Evolutionary conservation across 2,797 vertebrate genomes (phyloP).

Genomic region (Coilia nasus): DNA sequence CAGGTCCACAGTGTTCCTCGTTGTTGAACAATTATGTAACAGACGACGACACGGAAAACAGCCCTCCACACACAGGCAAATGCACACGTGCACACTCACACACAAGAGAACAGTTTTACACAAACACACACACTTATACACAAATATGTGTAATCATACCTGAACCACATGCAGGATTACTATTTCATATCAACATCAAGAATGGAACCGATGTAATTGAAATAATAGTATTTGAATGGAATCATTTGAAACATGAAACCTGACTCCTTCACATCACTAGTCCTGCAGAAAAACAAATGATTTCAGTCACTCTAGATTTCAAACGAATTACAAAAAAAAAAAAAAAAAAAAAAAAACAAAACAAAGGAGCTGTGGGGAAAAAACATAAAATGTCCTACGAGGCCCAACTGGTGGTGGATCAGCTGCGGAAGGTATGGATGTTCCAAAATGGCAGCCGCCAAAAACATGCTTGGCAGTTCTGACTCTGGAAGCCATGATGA

Average conservation of each 20-base stretch:
- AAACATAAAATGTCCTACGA: not conserved
- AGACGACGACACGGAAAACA: slow-evolving; percentile 36
- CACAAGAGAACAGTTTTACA: not conserved
- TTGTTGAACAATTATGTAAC: slow-evolving; percentile 41
- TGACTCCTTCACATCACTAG: not conserved
- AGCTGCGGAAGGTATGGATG: slow-evolving; percentile 17
- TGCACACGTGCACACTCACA: slow-evolving; percentile 20
- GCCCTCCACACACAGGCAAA: not conserved
- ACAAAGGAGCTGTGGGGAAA: not conserved
- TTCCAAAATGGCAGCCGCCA: slow-evolving; percentile 24
- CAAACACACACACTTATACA: not conserved
- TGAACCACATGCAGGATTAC: not conserved
- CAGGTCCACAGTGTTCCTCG: slow-evolving; percentile 34
- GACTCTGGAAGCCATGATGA: slow-evolving; percentile 14
- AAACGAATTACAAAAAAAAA: not conserved
- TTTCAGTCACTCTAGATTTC: not conserved
- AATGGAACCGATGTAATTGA: not conserved
- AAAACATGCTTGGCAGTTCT: not conserved
- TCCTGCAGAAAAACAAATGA: too few species aligned
- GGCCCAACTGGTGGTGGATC: slow-evolving; percentile 1
- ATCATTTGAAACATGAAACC: not conserved
- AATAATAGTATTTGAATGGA: not conserved
- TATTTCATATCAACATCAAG: not conserved
- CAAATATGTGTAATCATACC: not conserved
- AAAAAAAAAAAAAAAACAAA: not conserved